Base-by-base conservation (phyloP, 2,888 invertebrate genomes). In the Phrixothrix hirtus region DNA sequence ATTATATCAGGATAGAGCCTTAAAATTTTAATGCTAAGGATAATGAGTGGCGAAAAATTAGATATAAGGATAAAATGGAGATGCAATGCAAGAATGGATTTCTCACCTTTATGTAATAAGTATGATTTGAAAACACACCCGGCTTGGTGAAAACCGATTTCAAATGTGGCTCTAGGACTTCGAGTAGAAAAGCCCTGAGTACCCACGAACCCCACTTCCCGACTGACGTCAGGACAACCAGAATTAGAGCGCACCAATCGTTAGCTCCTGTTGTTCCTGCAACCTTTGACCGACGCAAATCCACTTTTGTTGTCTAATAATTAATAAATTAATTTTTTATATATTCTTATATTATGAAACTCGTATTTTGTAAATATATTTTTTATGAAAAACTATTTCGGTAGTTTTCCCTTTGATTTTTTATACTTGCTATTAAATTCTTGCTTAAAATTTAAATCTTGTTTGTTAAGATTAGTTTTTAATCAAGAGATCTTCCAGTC, bases 81-180 rank as follows among this genome's bases (percentile, higher is more conserved):
- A n/a, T n/a, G n/a, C n/a, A n/a, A n/a, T 10, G 11, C 21, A 48
- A 44, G 36, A 35, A 52, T 39, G 46, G 32, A 31, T 51, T 39
- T 57, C 63, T 63, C 63, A 63, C 63, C 63, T 63, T 55, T 47
- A 47, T 55, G 45, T 53, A 56, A 55, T 43, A 42, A 50, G 53
- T 60, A 57, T 56, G 58, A 58, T 54, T 58, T 58, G 68, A 66
- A n/a, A 70, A 70, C 70, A 72, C 73, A 72, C 72, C 67, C 67
- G 67, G 64, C 67, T 64, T 65, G 65, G 69, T 67, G 65, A 65
- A 45, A 15, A 55, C 55, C 42, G 45, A 49, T 44, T 49, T 49
- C 35, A 45, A 55, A 31, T 48, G 48, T 48, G 39, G 41, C 43
- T 43, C 52, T 44, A 57, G 47, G 45, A 53, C 34, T 42, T 56